Evolutionary conservation across 2,797 vertebrate genomes (phyloP), one percentile per base, ranked within the genome.

Genomic region (Aulostomus chinensis): DNA sequence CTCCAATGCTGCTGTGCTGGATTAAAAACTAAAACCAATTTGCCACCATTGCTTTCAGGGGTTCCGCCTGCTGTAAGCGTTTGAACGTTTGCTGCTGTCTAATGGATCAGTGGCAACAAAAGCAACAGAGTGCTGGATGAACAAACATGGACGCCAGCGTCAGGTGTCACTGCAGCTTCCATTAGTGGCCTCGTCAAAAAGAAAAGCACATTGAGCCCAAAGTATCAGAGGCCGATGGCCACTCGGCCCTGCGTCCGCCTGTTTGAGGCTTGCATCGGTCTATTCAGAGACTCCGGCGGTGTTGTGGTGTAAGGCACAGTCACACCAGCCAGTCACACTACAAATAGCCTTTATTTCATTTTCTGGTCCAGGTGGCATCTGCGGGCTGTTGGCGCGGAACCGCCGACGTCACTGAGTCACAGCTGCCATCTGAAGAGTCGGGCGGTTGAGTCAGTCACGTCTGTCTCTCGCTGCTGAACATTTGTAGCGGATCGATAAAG

Each of bases 61-160:
- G 20, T 31, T 36, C 30, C 47, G 51, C 54, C 43, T 39, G 46
- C 62, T 65, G 45, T 35, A 22, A 62, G 56, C 50, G 2, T 48
- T 64, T 67, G 17, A 74, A 70, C 68, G 52, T 36, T 29, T 17
- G 36, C 48, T 33, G n/a, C 11, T 42, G 32, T 37, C 60, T 72
- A 76, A 78, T 86, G 78, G 68, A 43, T 66, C n/a, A 2, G 37
- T n/a, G n/a, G n/a, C 61, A 77, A 78, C 70, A 81, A 78, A 72
- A 66, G 76, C 73, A 65, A 30, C 41, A 42, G 49, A 61, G 75
- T 37, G 65, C 69, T 68, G 22, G 68, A 61, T 55, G 53, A 70
- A 67, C 71, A 38, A 65, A 75, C 17, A 53, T 69, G 50, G 80
- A 79, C 67, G 73, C 54, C 52, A 43, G 43, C 83, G 73, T 84